Conservation (phyloP, 2,113 vertebrate species). For the Peucedramus taeniatus region DNA sequence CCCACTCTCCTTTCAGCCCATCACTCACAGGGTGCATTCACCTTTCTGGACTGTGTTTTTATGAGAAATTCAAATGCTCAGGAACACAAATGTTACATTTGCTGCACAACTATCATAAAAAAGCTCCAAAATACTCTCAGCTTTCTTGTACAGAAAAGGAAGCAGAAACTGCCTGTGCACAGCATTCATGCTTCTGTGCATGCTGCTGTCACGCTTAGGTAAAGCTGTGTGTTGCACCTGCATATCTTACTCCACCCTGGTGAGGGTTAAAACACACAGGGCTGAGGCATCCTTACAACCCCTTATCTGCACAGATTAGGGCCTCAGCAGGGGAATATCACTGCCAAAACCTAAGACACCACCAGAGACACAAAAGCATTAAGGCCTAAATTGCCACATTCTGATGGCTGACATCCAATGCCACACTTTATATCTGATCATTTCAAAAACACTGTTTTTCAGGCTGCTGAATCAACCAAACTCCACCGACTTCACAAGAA, state of each 20-base stretch:
- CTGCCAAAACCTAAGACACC: neutral
- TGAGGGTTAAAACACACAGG: neutral
- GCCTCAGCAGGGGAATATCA: neutral
- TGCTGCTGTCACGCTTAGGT: rapidly evolving
- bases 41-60: neutral
- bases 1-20: neutral
- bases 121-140: neutral
- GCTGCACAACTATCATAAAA: neutral
- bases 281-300: neutral
- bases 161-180: neutral
- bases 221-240: neutral
- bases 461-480: neutral
- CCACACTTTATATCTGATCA: neutral
- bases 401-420: neutral
- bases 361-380: neutral
- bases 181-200: neutral
- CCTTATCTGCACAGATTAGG: neutral
- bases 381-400: neutral
- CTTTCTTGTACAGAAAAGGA: neutral
- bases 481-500: rapidly evolving
- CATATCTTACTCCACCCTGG: neutral
- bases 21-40: neutral
- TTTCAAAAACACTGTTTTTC: neutral
- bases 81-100: neutral
- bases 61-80: neutral